Conservation (phyloP, 2,888 invertebrate genomes). For the Noctua pronuba region DNA sequence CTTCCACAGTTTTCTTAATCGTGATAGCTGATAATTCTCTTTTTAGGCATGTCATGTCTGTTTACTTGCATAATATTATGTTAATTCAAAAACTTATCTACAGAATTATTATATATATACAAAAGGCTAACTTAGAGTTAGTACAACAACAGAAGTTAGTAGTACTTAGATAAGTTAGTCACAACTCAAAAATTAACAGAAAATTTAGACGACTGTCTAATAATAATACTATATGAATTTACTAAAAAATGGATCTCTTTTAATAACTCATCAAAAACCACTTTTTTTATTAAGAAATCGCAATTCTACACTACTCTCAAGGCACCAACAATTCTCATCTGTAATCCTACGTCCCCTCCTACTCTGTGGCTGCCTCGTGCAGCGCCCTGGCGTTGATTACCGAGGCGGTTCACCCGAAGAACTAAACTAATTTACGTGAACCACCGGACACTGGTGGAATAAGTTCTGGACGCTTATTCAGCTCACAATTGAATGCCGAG, state of each 20-base stretch:
- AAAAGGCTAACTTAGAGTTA: too few species aligned
- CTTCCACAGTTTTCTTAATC: too few species aligned
- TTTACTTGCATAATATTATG: too few species aligned
- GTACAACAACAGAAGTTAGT: too few species aligned
- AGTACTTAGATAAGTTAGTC: too few species aligned
- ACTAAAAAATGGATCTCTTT: background rate
- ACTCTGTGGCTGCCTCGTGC: conserved; percentile 57
- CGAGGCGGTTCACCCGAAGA: conserved; percentile 70
- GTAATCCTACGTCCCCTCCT: background rate
- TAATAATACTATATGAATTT: too few species aligned
- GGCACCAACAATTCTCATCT: conserved; percentile 1
- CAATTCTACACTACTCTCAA: background rate
- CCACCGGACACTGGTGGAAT: conserved; percentile 74
- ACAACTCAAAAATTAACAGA: too few species aligned
- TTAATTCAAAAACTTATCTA: too few species aligned
- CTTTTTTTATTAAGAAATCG: background rate
- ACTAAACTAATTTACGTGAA: conserved; percentile 84
- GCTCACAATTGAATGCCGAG: conserved; percentile 75
- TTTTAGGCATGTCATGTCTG: too few species aligned
- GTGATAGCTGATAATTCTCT: too few species aligned
- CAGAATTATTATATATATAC: too few species aligned
- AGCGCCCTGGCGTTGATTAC: conserved; percentile 78
- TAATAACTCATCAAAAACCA: background rate
- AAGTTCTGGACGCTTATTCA: conserved; percentile 72
- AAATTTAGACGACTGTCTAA: too few species aligned